A percentile compares a stretch with the other conserved stretches of the same genome.
Evolutionary conservation across 2,113 vertebrate genomes (phyloP).

Genomic region (Phoxinus phoxinus): DNA sequence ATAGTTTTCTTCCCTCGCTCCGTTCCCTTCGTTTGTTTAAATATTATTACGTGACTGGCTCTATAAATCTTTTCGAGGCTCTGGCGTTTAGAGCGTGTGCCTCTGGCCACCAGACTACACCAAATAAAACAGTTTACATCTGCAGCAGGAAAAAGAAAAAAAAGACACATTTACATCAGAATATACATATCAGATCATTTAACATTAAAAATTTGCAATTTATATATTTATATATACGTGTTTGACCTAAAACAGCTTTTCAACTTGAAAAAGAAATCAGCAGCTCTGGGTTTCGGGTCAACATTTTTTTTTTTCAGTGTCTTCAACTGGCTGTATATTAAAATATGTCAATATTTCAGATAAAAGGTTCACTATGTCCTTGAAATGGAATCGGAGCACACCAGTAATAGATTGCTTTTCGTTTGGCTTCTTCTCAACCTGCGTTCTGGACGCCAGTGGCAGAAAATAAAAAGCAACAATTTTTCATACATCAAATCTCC

Average conservation of each 20-base stretch:
- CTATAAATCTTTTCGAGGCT: constrained; percentile 81
- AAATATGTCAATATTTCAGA: constrained; percentile 87
- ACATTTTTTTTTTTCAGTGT: constrained; percentile 89
- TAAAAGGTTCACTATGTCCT: constrained; percentile 84
- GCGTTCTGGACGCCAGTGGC: constrained; percentile 79
- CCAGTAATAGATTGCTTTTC: constrained; percentile 84
- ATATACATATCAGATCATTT: constrained; percentile 68
- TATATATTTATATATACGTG: constrained; percentile 66
- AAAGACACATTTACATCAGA: constrained; percentile 72
- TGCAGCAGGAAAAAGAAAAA: constrained; percentile 69
- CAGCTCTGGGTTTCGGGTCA: constrained; percentile 80
- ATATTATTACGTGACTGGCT: constrained; percentile 86
- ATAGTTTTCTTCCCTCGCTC: constrained; percentile 65
- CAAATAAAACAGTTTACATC: constrained; percentile 66
- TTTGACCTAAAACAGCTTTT: constrained; percentile 81
- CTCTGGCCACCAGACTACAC: constrained; percentile 78
- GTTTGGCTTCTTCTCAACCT: constrained; percentile 80
- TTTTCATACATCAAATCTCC: constrained; percentile 89
- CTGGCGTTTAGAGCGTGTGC: constrained; percentile 94
- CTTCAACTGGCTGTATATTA: constrained; percentile 91
- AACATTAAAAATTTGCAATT: constrained; percentile 64
- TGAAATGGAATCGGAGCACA: constrained; percentile 87
- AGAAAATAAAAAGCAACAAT: constrained; percentile 82
- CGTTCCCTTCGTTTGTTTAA: constrained; percentile 66
- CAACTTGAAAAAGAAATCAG: constrained; percentile 79